A percentile compares a stretch with the other conserved stretches of the same genome.
phyloP scores from a whole-genome alignment of 2,113 vertebrate genomes.

The Odocoileus hemionus region DNA sequence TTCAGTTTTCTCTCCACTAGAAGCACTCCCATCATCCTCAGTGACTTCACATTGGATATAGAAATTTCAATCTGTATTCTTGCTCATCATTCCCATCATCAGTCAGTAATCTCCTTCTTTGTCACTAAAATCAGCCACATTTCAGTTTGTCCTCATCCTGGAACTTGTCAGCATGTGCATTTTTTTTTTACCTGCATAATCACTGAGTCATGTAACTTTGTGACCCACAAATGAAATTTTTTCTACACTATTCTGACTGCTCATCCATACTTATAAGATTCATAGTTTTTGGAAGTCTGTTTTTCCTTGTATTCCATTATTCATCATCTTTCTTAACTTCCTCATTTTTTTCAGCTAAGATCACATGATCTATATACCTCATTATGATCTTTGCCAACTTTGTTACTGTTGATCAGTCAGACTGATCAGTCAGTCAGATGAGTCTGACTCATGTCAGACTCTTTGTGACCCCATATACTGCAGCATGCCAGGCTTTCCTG shows the following conservation, averaged over 20 bases:
- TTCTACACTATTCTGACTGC: not conserved
- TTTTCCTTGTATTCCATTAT: not conserved
- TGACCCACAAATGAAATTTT: not conserved
- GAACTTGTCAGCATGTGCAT: not conserved
- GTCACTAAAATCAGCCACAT: not conserved
- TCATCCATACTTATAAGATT: not conserved
- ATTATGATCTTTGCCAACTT: not conserved
- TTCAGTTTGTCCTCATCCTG: not conserved
- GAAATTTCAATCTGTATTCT: not conserved
- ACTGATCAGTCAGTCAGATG: no score
- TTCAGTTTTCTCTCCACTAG: not conserved
- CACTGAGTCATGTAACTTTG: not conserved
- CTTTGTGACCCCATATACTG: not conserved
- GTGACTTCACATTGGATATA: accelerated
- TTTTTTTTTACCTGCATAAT: not conserved
- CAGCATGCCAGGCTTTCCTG: not conserved
- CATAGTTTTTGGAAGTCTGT: not conserved
- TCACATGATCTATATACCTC: not conserved
- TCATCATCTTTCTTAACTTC: not conserved
- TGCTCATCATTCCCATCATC: not conserved
- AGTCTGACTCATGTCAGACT: not conserved
- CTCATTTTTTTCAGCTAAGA: not conserved
- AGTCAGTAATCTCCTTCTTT: not conserved
- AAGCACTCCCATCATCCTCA: not conserved
- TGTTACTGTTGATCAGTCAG: not conserved